Conservation (phyloP, 2,797 vertebrate genomes). For the Apogon hyalosoma region DNA sequence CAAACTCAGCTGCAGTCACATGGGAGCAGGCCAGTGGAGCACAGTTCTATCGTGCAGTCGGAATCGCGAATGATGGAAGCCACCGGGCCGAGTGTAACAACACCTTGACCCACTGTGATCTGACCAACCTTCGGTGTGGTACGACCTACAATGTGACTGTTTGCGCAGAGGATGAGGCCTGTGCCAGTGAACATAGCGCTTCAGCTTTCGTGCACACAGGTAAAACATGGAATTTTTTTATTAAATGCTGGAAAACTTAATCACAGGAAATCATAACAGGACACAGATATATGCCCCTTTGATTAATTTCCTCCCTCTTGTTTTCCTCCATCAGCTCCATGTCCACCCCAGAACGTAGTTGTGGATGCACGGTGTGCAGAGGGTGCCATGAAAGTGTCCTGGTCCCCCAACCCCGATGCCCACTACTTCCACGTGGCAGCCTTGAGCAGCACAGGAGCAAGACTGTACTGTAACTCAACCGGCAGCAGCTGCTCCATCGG, state of each 20-base stretch:
- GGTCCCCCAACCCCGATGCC: conserved; percentile 71
- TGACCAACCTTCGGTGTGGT: conserved; percentile 76
- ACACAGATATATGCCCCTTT: background rate
- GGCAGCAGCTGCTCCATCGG: conserved; percentile 67
- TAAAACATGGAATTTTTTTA: conserved; percentile 32
- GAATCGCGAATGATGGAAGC: conserved; percentile 51
- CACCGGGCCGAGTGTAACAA: conserved; percentile 68
- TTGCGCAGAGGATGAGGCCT: conserved; percentile 60
- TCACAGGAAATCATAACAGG: no score
- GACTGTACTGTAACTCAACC: conserved; percentile 70
- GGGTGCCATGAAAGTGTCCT: conserved; percentile 67
- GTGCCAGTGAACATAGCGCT: conserved; percentile 65
- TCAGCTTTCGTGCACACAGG: conserved; percentile 71
- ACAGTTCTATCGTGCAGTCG: conserved; percentile 64
- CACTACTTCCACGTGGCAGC: conserved; percentile 73
- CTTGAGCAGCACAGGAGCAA: conserved; percentile 39
- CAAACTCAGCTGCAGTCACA: conserved; percentile 72
- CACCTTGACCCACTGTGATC: conserved; percentile 70
- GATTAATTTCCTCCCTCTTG: background rate
- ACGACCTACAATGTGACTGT: conserved; percentile 79
- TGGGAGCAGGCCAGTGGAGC: conserved; percentile 82
- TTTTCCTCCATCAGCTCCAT: conserved; percentile 69
- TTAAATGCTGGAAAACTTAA: no score
- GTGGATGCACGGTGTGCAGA: conserved; percentile 61
- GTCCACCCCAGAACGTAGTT: conserved; percentile 74